Percentiles rank a stretch among this genome's conserved stretches.
These are phyloP conservation scores for Fabriciana adippe DNA, from an alignment of 2,888 invertebrate genomes.

Conservation along the genomic window DNA sequence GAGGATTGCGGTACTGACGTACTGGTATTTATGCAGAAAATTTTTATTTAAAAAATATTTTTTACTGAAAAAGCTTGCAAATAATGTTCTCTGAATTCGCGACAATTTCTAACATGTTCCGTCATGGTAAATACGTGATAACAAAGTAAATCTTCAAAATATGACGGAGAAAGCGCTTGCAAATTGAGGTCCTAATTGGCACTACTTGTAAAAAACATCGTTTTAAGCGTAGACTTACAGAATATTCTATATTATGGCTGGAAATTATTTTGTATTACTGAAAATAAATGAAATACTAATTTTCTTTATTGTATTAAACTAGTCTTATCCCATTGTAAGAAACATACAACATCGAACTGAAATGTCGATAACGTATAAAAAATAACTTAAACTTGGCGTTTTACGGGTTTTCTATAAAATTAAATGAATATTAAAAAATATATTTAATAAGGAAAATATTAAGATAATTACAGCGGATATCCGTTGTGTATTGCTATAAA, in stretches of 20 bases:
- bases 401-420: no score
- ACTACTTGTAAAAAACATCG: constrained; percentile 17
- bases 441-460: background rate
- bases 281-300: no score
- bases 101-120: constrained; percentile 12
- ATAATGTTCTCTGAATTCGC: background rate
- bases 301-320: no score
- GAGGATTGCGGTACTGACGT: no score
- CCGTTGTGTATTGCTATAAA: background rate
- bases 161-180: constrained; percentile 21
- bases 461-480: background rate
- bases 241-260: background rate
- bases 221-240: background rate
- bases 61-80: background rate
- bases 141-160: constrained; percentile 10
- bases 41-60: background rate
- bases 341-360: no score
- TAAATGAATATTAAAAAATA: background rate
- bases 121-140: constrained; percentile 19
- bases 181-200: constrained; percentile 19
- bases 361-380: no score
- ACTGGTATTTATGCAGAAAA: no score
- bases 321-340: no score
- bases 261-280: background rate
- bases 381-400: no score